These are phyloP conservation scores for Diplolepis rosae DNA, from an alignment of 2,888 invertebrate species.

Conservation along the genomic window DNA sequence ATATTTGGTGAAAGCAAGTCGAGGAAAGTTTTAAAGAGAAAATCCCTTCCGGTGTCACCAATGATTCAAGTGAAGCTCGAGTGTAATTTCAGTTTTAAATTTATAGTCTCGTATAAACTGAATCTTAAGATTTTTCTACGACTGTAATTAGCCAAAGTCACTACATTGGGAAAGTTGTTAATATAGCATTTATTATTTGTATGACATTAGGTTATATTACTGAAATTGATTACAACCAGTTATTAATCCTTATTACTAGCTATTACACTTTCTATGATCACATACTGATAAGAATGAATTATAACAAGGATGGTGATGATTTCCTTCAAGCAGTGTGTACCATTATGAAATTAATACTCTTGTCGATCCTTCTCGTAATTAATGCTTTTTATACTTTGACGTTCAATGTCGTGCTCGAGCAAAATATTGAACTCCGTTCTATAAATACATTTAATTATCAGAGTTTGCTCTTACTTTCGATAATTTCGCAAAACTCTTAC, in stretches of 20 bases:
- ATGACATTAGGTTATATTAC: slow-evolving; percentile 16
- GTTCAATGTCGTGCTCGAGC: background rate
- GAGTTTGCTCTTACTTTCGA: background rate
- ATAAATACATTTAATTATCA: background rate
- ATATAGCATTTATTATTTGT: slow-evolving; percentile 17
- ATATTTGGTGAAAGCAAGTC: background rate
- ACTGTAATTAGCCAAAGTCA: slow-evolving; percentile 16
- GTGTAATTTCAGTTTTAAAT: background rate
- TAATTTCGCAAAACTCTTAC: background rate
- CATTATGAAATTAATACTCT: slow-evolving; percentile 16
- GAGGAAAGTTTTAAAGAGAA: background rate
- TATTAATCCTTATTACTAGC: slow-evolving; percentile 23
- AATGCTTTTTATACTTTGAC: background rate
- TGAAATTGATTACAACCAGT: slow-evolving; percentile 26
- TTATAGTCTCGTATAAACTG: background rate
- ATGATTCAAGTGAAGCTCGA: too few relatives aligned
- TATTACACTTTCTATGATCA: slow-evolving; percentile 23
- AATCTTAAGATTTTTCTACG: slow-evolving; percentile 2
- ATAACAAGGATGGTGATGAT: background rate
- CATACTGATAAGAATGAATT: slow-evolving; percentile 19
- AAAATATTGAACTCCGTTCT: slow-evolving; percentile 4
- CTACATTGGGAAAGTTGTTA: slow-evolving; percentile 16
- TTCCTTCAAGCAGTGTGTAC: background rate
- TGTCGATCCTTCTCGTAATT: background rate
- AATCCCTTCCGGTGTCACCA: background rate